Evolutionary conservation across 2,797 vertebrate species (phyloP).

Genomic region (Lutjanus argentimaculatus): DNA sequence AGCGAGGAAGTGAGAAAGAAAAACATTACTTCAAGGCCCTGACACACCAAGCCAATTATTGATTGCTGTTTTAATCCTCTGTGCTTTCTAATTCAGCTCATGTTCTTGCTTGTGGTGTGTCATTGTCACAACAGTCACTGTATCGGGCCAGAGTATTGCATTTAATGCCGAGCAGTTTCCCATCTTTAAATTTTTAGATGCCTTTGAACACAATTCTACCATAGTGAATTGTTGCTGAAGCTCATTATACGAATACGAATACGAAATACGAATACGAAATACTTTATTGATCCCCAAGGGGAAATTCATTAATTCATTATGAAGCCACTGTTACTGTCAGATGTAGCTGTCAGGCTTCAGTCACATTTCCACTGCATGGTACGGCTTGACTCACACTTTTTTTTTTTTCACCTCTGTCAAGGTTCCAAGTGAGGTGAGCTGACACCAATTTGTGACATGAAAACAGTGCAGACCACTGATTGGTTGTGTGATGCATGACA

Average conservation of each 20-base stretch:
- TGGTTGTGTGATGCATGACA: too few species aligned
- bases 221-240: background rate
- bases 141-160: background rate
- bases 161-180: background rate
- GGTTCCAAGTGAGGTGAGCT: too few species aligned
- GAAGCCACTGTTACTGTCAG: background rate
- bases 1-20: background rate
- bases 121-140: background rate
- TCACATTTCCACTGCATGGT: too few species aligned
- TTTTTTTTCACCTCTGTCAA: too few species aligned
- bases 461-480: too few species aligned
- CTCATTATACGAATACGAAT: too few species aligned
- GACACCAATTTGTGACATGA: too few species aligned
- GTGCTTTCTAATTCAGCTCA: background rate
- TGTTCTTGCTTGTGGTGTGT: slow-evolving; percentile 3
- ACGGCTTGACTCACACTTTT: too few species aligned
- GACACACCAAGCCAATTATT: slow-evolving; percentile 7
- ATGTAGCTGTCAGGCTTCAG: background rate
- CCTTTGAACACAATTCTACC: slow-evolving; percentile 4
- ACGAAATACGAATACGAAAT: too few species aligned
- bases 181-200: background rate
- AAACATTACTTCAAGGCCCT: slow-evolving; percentile 4
- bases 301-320: too few species aligned
- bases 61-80: background rate
- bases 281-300: too few species aligned